Base-by-base conservation (phyloP, 2,888 invertebrate genomes). In the Cristatella mucedo region DNA sequence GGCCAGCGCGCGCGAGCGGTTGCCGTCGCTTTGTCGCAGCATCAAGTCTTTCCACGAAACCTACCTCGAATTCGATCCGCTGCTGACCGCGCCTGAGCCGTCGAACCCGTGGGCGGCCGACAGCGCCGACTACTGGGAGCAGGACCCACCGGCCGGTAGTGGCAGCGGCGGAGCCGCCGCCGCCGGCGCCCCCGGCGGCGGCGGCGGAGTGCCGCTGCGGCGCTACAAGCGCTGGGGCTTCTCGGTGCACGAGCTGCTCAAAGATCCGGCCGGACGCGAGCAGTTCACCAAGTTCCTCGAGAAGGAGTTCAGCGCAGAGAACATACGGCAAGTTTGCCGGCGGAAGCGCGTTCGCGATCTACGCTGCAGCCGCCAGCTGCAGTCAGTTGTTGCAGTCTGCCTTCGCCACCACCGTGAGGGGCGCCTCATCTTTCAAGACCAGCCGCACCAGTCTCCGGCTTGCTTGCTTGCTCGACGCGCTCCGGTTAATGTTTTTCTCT, bases 281-380 rank as follows among this genome's bases (percentile, higher is more conserved):
- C 93, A 95, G 68, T 93, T 99, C 68, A 80, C 82, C 46, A 79
- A 78, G 60, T 97, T 97, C 69, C 74, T 97, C 34, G 84, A 85
- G 59, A 97, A 95, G 67, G 95, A 97, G 70, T 97, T 95, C 68
- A 91, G 91, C 56, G 87, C 86, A 33, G 97, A 97, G 73, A 97
- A 97, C 71, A 75, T 97, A 54, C 86, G 86, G 86, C 91, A 63
- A 72, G 75, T n/a, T n/a, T n/a, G n/a, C n/a, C n/a, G n/a, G n/a
- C n/a, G n/a, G 21, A 38, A 38, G 3, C 29, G 33, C 21, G 36
- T 41, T 26, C 38, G 41, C n/a, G 9, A 11, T 32, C 13, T 7
- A 32, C 13, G 13, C 9, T 13, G 7, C 9, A 32, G 13, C 13
- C 15, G 15, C 32, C 15, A 32, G 7, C 13, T 11, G 7, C 9